phyloP scores from a whole-genome alignment of 1,140 invertebrate genomes.

The Harpegnathos saltator region DNA sequence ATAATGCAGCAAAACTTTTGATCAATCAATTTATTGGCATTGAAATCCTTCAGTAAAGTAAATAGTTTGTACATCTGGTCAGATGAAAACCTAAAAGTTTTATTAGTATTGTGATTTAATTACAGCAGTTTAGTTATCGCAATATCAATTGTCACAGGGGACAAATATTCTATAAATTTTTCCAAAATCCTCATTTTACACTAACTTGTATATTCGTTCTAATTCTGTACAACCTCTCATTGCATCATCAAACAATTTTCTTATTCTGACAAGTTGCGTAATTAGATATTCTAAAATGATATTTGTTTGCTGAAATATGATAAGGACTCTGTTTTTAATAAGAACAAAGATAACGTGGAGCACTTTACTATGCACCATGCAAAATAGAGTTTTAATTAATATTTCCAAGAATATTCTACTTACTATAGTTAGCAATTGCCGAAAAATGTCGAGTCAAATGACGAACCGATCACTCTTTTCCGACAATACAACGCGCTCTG shows the following conservation, averaged over 20 bases:
- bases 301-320: constrained; percentile 57
- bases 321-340: constrained; percentile 10
- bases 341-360: constrained; percentile 34
- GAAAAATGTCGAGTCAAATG: too few relatives aligned
- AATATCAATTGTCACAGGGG: not conserved
- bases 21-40: constrained; percentile 78
- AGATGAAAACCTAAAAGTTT: constrained; percentile 86
- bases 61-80: constrained; percentile 87
- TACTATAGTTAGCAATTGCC: constrained; percentile 48
- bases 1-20: constrained; percentile 91
- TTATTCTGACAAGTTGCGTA: constrained; percentile 76
- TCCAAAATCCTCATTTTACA: constrained; percentile 38
- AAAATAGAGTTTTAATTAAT: constrained; percentile 79
- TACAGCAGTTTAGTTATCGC: too few relatives aligned
- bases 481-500: too few relatives aligned
- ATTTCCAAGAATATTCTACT: constrained; percentile 80
- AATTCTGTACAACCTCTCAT: constrained; percentile 74
- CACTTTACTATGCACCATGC: not conserved
- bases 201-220: constrained; percentile 72
- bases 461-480: too few relatives aligned
- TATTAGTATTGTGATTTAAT: constrained; percentile 78
- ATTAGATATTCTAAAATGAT: constrained; percentile 70
- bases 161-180: constrained; percentile 40
- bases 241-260: constrained; percentile 77
- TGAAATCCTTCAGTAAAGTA: constrained; percentile 86